Percentiles rank a stretch among this genome's conserved stretches.
Conservation (phyloP, 2,888 invertebrate species). For the Plutella xylostella region DNA sequence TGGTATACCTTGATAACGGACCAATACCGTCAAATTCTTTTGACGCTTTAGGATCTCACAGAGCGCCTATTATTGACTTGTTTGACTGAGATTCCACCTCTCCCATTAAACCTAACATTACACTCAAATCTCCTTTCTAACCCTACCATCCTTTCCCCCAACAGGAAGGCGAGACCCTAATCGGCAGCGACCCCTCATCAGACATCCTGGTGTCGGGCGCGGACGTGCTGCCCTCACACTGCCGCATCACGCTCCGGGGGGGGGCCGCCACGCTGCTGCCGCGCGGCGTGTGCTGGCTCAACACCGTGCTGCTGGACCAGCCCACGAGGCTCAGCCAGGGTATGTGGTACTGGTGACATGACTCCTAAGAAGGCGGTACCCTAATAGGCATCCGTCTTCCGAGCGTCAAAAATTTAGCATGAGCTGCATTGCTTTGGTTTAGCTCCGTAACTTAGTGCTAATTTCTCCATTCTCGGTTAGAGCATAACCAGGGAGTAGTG, state of each 20-base stretch:
- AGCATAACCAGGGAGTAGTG: too few relatives aligned
- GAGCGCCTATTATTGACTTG: too few relatives aligned
- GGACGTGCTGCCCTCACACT: conserved; percentile 84
- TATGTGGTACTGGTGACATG: too few relatives aligned
- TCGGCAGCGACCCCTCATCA: conserved; percentile 80
- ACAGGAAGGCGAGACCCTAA: conserved; percentile 86
- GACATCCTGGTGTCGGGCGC: conserved; percentile 84
- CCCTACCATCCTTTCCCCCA: not conserved
- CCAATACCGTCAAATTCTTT: too few relatives aligned
- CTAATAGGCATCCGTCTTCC: too few relatives aligned
- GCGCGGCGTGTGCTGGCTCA: conserved; percentile 84
- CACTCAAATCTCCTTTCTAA: not conserved
- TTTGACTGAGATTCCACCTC: too few relatives aligned
- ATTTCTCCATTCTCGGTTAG: too few relatives aligned
- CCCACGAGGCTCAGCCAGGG: conserved; percentile 84
- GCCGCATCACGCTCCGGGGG: conserved; percentile 76
- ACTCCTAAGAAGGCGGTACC: too few relatives aligned
- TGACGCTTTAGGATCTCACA: too few relatives aligned
- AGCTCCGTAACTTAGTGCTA: too few relatives aligned
- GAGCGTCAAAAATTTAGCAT: not conserved
- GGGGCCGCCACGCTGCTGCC: conserved; percentile 83
- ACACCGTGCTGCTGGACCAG: conserved; percentile 81
- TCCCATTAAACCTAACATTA: too few relatives aligned
- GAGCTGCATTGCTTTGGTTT: not conserved
- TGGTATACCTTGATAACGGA: too few relatives aligned